These are phyloP conservation scores for Acholoe squamosa DNA, from an alignment of 2,888 invertebrate genomes.

Conservation along the genomic window DNA sequence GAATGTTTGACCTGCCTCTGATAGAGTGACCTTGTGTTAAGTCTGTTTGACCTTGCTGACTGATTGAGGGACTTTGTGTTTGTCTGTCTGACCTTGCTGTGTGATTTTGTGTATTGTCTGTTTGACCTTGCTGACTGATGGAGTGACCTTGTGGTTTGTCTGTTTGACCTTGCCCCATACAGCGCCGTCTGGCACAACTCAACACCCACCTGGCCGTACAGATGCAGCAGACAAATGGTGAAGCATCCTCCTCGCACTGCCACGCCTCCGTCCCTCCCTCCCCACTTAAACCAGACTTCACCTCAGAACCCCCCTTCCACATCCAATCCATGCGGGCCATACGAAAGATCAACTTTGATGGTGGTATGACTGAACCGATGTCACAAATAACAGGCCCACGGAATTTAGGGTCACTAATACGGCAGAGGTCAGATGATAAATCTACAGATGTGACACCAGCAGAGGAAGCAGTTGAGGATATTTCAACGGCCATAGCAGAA, in stretches of 20 bases:
- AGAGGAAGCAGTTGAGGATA: slow-evolving; percentile 39
- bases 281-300: slow-evolving; percentile 77
- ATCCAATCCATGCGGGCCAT: slow-evolving; percentile 71
- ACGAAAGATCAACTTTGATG: slow-evolving; percentile 64
- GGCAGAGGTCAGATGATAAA: background rate
- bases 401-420: background rate
- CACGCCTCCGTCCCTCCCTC: slow-evolving; percentile 74
- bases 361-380: background rate
- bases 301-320: slow-evolving; percentile 75
- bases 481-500: background rate
- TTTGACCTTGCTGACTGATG: background rate
- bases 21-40: no score
- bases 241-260: background rate
- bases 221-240: background rate
- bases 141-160: slow-evolving; percentile 1
- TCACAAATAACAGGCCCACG: background rate
- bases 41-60: no score
- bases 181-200: slow-evolving; percentile 19
- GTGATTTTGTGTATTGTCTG: background rate
- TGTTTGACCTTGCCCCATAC: background rate
- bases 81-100: background rate
- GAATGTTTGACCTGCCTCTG: no score
- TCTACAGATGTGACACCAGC: background rate
- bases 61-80: no score
- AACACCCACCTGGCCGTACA: slow-evolving; percentile 57